A percentile compares a stretch with the other conserved stretches of the same genome.
These are phyloP conservation scores for Arrhamphus sclerolepis DNA, from an alignment of 2,797 vertebrate species.

Conservation along the genomic window DNA sequence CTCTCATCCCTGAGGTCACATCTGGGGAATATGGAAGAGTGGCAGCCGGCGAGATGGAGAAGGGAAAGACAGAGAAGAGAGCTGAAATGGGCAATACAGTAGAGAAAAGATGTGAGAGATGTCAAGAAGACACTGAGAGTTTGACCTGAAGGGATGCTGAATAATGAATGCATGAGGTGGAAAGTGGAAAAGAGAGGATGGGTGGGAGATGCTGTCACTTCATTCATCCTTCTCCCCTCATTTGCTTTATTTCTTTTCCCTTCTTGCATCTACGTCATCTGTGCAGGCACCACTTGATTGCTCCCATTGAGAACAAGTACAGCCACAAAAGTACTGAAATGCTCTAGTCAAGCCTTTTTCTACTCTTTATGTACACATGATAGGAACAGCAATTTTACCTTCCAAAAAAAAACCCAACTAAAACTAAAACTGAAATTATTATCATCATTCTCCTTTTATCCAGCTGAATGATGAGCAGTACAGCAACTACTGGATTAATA, in stretches of 20 bases:
- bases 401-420: too few relatives aligned
- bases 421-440: too few relatives aligned
- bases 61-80: slow-evolving; percentile 20
- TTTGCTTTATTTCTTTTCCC: slow-evolving; percentile 9
- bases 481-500: not conserved
- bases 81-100: slow-evolving; percentile 35
- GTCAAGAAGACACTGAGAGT: slow-evolving; percentile 64
- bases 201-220: slow-evolving; percentile 29
- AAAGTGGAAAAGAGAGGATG: slow-evolving; percentile 31
- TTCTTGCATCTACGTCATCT: not conserved
- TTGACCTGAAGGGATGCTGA: slow-evolving; percentile 73
- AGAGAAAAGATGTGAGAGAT: slow-evolving; percentile 39
- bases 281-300: not conserved
- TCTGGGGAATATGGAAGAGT: slow-evolving; percentile 50
- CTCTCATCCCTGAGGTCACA: slow-evolving; percentile 49
- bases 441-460: too few relatives aligned
- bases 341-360: too few relatives aligned
- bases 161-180: slow-evolving; percentile 66
- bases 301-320: not conserved
- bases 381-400: too few relatives aligned
- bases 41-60: slow-evolving; percentile 47
- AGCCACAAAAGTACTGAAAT: too few relatives aligned
- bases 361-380: too few relatives aligned
- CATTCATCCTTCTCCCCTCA: slow-evolving; percentile 8
- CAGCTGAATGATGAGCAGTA: not conserved